A percentile compares a stretch with the other conserved stretches of the same genome.
These are phyloP conservation scores for Geococcyx californianus DNA, from an alignment of 2,113 vertebrate species.

Conservation along the genomic window DNA sequence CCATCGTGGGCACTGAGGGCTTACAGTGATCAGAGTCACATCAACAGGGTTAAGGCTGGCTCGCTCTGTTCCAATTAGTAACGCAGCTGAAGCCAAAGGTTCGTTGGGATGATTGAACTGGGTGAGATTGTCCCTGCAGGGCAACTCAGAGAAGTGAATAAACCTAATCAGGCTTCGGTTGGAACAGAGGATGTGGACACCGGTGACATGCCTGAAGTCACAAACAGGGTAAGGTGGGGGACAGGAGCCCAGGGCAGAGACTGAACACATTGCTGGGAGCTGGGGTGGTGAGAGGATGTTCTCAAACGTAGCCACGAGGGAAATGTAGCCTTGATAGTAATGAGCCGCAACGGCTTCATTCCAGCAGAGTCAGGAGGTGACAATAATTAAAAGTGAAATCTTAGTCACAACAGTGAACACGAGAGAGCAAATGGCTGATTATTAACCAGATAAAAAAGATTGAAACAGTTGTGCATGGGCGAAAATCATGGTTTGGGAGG, in stretches of 20 bases:
- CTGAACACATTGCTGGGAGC: neutral
- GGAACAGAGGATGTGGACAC: neutral
- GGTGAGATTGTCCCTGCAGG: neutral
- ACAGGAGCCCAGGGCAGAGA: neutral
- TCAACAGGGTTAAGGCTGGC: neutral
- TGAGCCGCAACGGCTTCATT: neutral
- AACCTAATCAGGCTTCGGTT: neutral
- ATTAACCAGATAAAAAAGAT: neutral
- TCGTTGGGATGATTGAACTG: neutral
- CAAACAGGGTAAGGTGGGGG: neutral
- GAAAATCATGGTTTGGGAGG: neutral
- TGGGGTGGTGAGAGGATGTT: neutral
- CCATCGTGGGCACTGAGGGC: neutral
- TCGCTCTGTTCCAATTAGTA: neutral
- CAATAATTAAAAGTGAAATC: constrained; percentile 67
- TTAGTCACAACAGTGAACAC: neutral
- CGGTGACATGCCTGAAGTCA: neutral
- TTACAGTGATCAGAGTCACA: neutral
- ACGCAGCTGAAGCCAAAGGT: neutral
- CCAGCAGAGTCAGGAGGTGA: constrained; percentile 38
- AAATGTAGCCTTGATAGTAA: constrained; percentile 24
- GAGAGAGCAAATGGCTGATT: neutral
- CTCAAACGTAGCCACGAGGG: neutral
- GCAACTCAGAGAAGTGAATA: neutral
- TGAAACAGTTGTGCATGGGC: neutral